phyloP scores from a whole-genome alignment of 2,888 invertebrate genomes.

The Strigamia crassipes region DNA sequence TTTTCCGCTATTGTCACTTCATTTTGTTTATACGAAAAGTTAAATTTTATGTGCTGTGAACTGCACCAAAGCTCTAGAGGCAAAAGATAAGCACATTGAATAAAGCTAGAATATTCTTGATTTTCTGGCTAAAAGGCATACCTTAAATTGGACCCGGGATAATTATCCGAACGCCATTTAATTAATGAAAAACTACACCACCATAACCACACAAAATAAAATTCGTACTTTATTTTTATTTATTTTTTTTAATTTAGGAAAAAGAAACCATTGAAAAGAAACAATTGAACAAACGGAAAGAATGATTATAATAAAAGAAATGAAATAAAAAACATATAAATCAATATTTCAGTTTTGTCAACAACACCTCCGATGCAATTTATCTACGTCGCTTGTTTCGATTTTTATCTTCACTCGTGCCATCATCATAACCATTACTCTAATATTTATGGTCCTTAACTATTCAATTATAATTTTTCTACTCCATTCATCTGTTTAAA shows the following conservation, averaged over 20 bases:
- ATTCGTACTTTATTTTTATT: no score
- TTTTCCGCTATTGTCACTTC: no score
- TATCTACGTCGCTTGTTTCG: not conserved
- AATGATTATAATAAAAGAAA: not conserved
- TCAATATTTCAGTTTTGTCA: slow-evolving; percentile 5
- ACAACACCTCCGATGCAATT: slow-evolving; percentile 4
- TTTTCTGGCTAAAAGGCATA: not conserved
- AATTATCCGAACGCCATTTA: not conserved
- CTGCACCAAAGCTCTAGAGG: no score
- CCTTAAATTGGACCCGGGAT: not conserved
- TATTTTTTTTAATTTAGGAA: no score
- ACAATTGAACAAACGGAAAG: not conserved
- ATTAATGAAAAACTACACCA: not conserved
- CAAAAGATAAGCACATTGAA: not conserved
- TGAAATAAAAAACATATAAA: not conserved
- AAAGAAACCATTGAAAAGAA: no score
- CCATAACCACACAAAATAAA: not conserved
- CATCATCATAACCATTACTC: not conserved
- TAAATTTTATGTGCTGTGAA: no score
- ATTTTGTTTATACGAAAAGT: no score
- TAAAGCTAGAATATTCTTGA: not conserved
- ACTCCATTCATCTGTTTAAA: not conserved
- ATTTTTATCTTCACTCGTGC: not conserved
- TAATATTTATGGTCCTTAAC: not conserved
- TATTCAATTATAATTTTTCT: not conserved